Conservation (phyloP, 2,113 vertebrate species). For the Oncorhynchus clarkii region DNA sequence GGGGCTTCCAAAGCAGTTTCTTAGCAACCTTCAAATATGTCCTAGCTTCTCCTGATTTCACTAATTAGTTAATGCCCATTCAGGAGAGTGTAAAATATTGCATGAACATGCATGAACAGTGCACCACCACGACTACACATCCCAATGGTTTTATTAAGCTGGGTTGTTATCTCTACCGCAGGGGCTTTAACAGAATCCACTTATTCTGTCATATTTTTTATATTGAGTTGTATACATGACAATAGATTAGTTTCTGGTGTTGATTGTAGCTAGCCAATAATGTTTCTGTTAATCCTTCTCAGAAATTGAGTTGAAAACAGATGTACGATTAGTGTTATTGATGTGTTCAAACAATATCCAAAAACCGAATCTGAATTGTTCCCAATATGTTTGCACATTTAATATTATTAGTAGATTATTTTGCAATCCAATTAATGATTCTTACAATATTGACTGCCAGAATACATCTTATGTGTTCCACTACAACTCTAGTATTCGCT, state of each 20-base stretch:
- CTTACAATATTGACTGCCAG: neutral
- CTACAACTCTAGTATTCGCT: neutral
- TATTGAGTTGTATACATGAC: conserved; percentile 21
- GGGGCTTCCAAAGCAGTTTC: conserved; percentile 66
- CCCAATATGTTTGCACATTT: neutral
- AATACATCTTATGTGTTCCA: neutral
- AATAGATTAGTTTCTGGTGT: conserved; percentile 12
- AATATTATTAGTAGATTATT: neutral
- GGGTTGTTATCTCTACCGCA: neutral
- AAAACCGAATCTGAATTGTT: neutral
- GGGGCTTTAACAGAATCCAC: neutral
- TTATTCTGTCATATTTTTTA: neutral
- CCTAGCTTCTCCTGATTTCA: conserved; percentile 62
- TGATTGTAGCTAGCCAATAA: conserved; percentile 24
- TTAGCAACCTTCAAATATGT: conserved; percentile 69
- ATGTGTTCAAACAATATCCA: conserved; percentile 42
- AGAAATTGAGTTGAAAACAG: neutral
- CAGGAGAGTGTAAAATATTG: conserved; percentile 59
- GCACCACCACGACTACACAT: neutral
- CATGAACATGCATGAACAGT: conserved; percentile 51
- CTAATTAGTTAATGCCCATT: conserved; percentile 67
- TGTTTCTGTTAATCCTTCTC: neutral
- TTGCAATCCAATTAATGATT: too few relatives aligned
- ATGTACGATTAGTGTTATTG: conserved; percentile 35
- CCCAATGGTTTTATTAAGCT: neutral